These are phyloP conservation scores for Apotomis betuletana DNA, from an alignment of 2,888 invertebrate species.

Conservation along the genomic window DNA sequence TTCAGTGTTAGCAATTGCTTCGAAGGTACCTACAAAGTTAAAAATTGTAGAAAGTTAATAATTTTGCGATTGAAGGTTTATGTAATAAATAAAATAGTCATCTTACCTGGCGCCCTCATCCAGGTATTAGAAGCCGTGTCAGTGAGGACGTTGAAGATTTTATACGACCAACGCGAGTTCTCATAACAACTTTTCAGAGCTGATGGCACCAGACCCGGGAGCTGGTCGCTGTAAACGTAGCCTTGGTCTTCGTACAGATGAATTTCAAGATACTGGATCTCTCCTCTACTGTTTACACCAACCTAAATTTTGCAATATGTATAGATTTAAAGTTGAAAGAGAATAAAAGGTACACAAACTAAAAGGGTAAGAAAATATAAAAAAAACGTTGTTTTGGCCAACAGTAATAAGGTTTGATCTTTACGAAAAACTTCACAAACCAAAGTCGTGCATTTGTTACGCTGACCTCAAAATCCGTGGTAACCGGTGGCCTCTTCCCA, in stretches of 20 bases:
- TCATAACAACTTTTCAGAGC: conserved; percentile 85
- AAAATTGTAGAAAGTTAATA: too few relatives aligned
- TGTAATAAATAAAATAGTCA: neutral
- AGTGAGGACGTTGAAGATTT: conserved; percentile 78
- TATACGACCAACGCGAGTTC: conserved; percentile 68
- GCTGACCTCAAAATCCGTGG: conserved; percentile 85
- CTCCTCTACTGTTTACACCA: conserved; percentile 85
- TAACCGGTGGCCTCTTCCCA: conserved; percentile 86
- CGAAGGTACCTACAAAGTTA: conserved; percentile 74
- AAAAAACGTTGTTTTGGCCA: too few relatives aligned
- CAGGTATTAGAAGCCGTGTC: conserved; percentile 86
- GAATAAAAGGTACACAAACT: too few relatives aligned
- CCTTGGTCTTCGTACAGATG: conserved; percentile 83
- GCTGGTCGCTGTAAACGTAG: conserved; percentile 79
- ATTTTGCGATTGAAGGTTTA: too few relatives aligned
- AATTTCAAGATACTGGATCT: conserved; percentile 86
- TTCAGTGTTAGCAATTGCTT: conserved; percentile 84
- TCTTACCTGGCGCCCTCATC: conserved; percentile 86
- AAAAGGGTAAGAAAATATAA: too few relatives aligned
- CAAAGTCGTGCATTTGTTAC: neutral
- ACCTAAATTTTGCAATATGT: conserved; percentile 52
- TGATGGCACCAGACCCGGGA: conserved; percentile 58
- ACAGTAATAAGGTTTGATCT: too few relatives aligned
- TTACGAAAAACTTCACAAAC: too few relatives aligned
- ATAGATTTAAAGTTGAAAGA: neutral